phyloP scores from a whole-genome alignment of 2,888 invertebrate species.

The Eretmocerus hayati region DNA sequence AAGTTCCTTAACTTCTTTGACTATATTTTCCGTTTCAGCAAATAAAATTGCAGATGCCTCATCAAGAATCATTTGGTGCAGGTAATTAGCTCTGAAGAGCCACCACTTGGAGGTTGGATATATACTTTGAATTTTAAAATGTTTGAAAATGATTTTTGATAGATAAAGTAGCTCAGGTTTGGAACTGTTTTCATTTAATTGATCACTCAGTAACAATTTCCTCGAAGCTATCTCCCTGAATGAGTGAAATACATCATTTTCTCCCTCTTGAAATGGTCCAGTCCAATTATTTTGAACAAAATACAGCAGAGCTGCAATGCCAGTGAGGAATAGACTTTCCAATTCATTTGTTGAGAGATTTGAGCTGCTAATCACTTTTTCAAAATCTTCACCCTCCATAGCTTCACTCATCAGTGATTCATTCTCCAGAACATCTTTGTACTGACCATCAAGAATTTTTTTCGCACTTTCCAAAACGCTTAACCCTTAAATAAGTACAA shows the following conservation, averaged over 20 bases:
- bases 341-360: no score
- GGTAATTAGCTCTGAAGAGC: slow-evolving; percentile 63
- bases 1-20: slow-evolving; percentile 39
- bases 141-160: slow-evolving; percentile 41
- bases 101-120: slow-evolving; percentile 52
- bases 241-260: slow-evolving; percentile 29
- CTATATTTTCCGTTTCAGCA: slow-evolving; percentile 52
- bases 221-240: slow-evolving; percentile 34
- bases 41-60: slow-evolving; percentile 66
- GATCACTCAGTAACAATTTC: slow-evolving; percentile 41
- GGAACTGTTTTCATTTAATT: slow-evolving; percentile 37
- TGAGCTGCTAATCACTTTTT: no score
- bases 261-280: slow-evolving; percentile 54
- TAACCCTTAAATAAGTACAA: no score
- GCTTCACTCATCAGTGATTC: slow-evolving; percentile 4
- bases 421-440: slow-evolving; percentile 12
- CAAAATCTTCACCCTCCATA: slow-evolving; percentile 18
- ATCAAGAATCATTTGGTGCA: slow-evolving; percentile 72
- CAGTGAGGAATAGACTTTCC: slow-evolving; percentile 50
- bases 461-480: no score
- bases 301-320: slow-evolving; percentile 59
- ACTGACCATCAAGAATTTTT: slow-evolving; percentile 21
- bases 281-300: slow-evolving; percentile 81
- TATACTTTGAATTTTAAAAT: slow-evolving; percentile 44
- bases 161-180: slow-evolving; percentile 43